A percentile compares a stretch with the other conserved stretches of the same genome.
These are phyloP conservation scores for Numida meleagris DNA, from an alignment of 2,113 vertebrate species.

Conservation along the genomic window DNA sequence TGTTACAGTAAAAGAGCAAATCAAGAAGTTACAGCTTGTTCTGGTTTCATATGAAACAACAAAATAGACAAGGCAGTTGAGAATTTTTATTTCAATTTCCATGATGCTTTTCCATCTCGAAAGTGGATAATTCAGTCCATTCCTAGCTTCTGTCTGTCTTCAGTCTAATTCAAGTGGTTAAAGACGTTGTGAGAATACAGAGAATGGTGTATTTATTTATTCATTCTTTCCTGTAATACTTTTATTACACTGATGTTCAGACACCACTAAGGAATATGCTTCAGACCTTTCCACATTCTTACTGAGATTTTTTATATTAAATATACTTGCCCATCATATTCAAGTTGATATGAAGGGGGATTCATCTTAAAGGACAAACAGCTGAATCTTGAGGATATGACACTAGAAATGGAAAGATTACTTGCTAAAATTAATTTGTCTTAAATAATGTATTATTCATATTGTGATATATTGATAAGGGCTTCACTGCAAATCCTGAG, in stretches of 20 bases:
- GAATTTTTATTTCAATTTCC: conserved; percentile 20
- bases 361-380: background rate
- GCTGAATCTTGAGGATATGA: background rate
- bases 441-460: background rate
- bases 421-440: background rate
- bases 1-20: background rate
- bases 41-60: background rate
- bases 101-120: conserved; percentile 9
- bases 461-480: background rate
- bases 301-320: background rate
- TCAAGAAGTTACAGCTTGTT: conserved; percentile 10
- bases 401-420: background rate
- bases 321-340: background rate
- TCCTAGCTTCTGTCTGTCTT: background rate
- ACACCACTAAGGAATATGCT: background rate
- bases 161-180: background rate
- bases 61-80: conserved; percentile 3
- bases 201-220: background rate
- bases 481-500: background rate
- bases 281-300: background rate
- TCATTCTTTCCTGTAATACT: background rate
- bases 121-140: background rate
- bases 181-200: background rate
- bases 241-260: background rate
- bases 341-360: background rate